Evolutionary conservation across 2,888 invertebrate genomes (phyloP).

Genomic region (Hydroisotoma schaefferi): DNA sequence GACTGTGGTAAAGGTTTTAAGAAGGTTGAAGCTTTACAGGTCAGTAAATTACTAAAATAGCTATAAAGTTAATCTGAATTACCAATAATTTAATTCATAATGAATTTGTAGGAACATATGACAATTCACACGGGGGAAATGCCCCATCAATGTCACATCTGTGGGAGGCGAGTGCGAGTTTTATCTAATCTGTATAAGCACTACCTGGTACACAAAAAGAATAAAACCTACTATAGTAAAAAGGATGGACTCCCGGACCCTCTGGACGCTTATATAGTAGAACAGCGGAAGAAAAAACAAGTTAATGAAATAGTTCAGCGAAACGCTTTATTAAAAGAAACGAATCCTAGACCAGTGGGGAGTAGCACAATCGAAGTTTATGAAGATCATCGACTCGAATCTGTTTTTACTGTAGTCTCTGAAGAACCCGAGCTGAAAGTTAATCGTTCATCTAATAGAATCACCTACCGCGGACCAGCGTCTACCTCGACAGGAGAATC

Average conservation of each 20-base stretch:
- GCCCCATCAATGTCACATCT: conserved; percentile 22
- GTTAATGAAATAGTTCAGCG: conserved; percentile 6
- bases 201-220: conserved; percentile 26
- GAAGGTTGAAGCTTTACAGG: conserved; percentile 17
- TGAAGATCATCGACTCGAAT: background rate
- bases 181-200: conserved; percentile 24
- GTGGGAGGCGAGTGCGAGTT: conserved; percentile 18
- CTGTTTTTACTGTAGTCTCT: background rate
- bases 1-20: conserved; percentile 20
- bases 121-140: conserved; percentile 16
- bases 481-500: background rate
- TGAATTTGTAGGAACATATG: conserved; percentile 4
- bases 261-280: conserved; percentile 10
- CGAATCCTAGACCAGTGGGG: background rate
- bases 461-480: background rate
- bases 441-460: conserved; percentile 3
- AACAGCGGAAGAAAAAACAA: conserved; percentile 11
- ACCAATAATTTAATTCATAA: background rate
- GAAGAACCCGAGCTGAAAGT: conserved; percentile 1
- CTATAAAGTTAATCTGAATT: background rate
- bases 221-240: conserved; percentile 26
- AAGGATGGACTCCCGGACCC: conserved; percentile 18
- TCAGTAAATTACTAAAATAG: background rate
- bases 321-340: background rate
- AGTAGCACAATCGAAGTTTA: background rate